A percentile compares a stretch with the other conserved stretches of the same genome.
phyloP scores from a whole-genome alignment of 2,888 invertebrate genomes.

The Philhelius pedissequus region DNA sequence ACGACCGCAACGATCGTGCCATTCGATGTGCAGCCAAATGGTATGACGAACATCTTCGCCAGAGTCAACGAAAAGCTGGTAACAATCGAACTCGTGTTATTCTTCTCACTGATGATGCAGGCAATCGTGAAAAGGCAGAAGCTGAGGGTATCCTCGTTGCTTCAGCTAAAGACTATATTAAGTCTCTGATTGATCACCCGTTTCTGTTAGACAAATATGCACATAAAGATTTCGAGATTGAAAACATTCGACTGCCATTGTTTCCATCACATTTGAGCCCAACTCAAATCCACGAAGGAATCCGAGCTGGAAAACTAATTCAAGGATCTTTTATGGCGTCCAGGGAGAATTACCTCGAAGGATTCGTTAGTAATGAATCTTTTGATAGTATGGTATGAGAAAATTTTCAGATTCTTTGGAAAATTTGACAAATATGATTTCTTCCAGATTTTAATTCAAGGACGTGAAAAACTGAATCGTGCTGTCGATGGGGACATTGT shows the following conservation, averaged over 20 bases:
- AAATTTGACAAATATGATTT: neutral
- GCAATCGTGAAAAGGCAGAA: conserved; percentile 86
- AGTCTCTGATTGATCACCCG: conserved; percentile 83
- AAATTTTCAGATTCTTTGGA: neutral
- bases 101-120: conserved; percentile 91
- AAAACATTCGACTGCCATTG: conserved; percentile 82
- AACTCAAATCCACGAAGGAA: conserved; percentile 87
- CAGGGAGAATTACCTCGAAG: conserved; percentile 96
- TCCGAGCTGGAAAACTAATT: conserved; percentile 86
- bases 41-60: conserved; percentile 88
- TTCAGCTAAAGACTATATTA: conserved; percentile 86
- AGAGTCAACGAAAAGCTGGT: conserved; percentile 72
- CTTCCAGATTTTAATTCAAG: conserved; percentile 89
- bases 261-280: conserved; percentile 93
- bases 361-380: conserved; percentile 88
- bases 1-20: conserved; percentile 95
- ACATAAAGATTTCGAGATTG: conserved; percentile 83
- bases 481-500: conserved; percentile 97
- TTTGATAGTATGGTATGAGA: conserved; percentile 87
- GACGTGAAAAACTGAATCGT: conserved; percentile 91
- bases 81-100: conserved; percentile 82
- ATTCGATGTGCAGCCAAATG: conserved; percentile 90
- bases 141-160: conserved; percentile 85
- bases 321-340: conserved; percentile 93
- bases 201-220: conserved; percentile 91